phyloP scores from a whole-genome alignment of 2,888 invertebrate species.

The Spisula subtruncata region DNA sequence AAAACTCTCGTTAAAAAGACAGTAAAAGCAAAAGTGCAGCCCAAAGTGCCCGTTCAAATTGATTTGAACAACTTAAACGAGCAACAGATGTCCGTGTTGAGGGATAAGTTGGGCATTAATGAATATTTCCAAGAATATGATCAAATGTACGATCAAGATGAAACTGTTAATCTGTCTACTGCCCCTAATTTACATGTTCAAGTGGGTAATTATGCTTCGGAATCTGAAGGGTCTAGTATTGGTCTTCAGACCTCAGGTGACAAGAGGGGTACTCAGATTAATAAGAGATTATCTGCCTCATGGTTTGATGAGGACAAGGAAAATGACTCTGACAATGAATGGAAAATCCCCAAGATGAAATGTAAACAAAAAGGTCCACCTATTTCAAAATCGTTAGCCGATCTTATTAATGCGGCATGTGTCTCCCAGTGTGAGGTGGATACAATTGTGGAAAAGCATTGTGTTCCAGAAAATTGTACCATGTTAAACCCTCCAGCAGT shows the following conservation, averaged over 20 bases:
- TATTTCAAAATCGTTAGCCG: constrained; percentile 15
- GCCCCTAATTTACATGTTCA: background rate
- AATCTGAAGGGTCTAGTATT: background rate
- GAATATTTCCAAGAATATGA: background rate
- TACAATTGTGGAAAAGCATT: constrained; percentile 21
- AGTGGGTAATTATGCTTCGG: background rate
- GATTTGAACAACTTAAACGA: background rate
- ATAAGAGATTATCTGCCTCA: background rate
- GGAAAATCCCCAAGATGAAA: background rate
- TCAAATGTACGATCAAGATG: background rate
- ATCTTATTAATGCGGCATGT: constrained; percentile 37
- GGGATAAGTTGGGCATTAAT: background rate
- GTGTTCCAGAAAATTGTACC: constrained; percentile 42
- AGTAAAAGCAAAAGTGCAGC: no score
- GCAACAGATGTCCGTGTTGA: background rate
- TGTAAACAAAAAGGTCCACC: background rate
- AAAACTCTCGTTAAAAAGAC: background rate
- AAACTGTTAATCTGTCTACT: background rate
- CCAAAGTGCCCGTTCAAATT: background rate
- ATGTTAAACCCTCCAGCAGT: constrained; percentile 42
- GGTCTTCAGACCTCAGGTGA: background rate
- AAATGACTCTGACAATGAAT: background rate
- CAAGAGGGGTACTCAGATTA: background rate
- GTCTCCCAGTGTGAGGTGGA: constrained; percentile 29
- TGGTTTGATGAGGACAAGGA: background rate